Conservation (phyloP, 2,888 invertebrate genomes). For the Rhopalosiphum nymphaeae region DNA sequence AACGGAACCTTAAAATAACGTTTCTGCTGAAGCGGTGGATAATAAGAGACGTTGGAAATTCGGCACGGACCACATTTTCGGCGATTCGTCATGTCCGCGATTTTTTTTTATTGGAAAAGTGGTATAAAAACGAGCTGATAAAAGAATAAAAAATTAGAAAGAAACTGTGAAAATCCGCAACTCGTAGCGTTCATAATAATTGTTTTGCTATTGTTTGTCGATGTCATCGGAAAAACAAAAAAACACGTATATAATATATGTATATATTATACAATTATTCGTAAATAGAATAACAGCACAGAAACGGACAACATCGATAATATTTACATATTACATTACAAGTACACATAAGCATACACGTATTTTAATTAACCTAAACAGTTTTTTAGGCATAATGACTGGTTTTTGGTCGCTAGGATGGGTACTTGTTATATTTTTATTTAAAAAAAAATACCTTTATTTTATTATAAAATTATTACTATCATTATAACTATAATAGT, state of each 20-base stretch:
- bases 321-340: background rate
- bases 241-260: background rate
- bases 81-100: constrained; percentile 56
- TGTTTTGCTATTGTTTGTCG: background rate
- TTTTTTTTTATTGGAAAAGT: constrained; percentile 2
- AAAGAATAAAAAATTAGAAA: constrained; percentile 7
- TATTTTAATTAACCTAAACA: constrained; percentile 15
- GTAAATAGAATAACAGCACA: background rate
- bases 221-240: constrained; percentile 2
- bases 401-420: too few species aligned
- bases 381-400: background rate
- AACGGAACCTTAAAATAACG: constrained; percentile 37
- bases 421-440: too few species aligned
- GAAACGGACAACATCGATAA: background rate
- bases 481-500: too few species aligned
- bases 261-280: background rate
- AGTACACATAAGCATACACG: background rate
- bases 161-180: constrained; percentile 23
- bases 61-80: constrained; percentile 54
- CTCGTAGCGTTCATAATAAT: background rate
- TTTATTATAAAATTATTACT: too few species aligned
- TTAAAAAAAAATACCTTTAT: too few species aligned
- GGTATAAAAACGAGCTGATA: background rate
- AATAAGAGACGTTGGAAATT: constrained; percentile 19
- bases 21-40: background rate